Evolutionary conservation across 2,888 invertebrate species (phyloP).

Genomic region (Drosophila ezoana): DNA sequence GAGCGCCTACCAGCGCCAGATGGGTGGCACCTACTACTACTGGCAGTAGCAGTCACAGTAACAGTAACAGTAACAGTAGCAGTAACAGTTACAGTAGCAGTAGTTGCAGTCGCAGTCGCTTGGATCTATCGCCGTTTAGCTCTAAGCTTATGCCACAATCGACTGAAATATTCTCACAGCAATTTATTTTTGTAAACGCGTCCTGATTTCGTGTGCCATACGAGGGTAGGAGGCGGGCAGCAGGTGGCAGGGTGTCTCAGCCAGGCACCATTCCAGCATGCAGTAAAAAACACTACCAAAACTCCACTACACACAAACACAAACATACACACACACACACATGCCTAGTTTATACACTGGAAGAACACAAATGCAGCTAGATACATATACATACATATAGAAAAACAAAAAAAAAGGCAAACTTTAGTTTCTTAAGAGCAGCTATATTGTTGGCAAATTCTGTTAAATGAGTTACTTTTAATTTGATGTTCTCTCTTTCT

Average conservation of each 20-base stretch:
- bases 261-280: slow-evolving; percentile 55
- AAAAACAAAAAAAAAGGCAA: slow-evolving; percentile 29
- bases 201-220: slow-evolving; percentile 76
- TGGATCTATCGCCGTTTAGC: slow-evolving; percentile 30
- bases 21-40: slow-evolving; percentile 53
- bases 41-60: slow-evolving; percentile 52
- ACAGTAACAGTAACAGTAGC: background rate
- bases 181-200: slow-evolving; percentile 72
- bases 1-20: slow-evolving; percentile 40
- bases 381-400: slow-evolving; percentile 37
- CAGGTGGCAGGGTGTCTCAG: slow-evolving; percentile 7
- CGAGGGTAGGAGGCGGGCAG: slow-evolving; percentile 14
- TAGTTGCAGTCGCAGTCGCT: slow-evolving; percentile 1
- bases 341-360: slow-evolving; percentile 47
- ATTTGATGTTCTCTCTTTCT: slow-evolving; percentile 47
- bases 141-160: slow-evolving; percentile 53
- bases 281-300: slow-evolving; percentile 46
- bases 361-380: slow-evolving; percentile 64
- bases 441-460: slow-evolving; percentile 60
- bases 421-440: slow-evolving; percentile 68
- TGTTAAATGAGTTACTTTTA: slow-evolving; percentile 66
- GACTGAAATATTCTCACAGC: slow-evolving; percentile 60
- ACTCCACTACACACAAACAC: slow-evolving; percentile 38
- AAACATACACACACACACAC: slow-evolving; percentile 38
- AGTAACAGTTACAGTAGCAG: slow-evolving; percentile 4